Conservation (phyloP, 2,113 vertebrate species). For the Dipodomys merriami region DNA sequence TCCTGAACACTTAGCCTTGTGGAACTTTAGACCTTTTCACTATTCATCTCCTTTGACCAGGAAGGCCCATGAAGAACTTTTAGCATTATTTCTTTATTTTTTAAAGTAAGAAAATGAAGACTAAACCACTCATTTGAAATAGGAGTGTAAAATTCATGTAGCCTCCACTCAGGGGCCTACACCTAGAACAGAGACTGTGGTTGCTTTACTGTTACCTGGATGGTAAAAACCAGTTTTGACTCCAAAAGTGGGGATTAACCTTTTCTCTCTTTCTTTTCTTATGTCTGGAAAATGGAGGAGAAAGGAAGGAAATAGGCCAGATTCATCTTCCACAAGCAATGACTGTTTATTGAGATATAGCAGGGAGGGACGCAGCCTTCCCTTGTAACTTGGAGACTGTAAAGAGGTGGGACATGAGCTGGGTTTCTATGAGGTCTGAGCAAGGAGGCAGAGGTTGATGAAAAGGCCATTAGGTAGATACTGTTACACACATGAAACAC, state of each 20-base stretch:
- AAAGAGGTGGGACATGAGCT: too few species aligned
- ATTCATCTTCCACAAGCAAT: too few species aligned
- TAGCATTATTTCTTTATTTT: neutral
- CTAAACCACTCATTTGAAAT: neutral
- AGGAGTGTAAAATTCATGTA: too few species aligned
- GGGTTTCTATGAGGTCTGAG: too few species aligned
- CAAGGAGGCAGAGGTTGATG: too few species aligned
- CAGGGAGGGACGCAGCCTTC: too few species aligned
- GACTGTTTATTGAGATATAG: too few species aligned
- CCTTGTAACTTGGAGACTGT: too few species aligned
- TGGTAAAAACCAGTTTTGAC: neutral
- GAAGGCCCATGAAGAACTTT: neutral
- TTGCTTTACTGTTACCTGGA: neutral
- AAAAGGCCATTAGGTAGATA: too few species aligned
- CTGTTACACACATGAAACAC: too few species aligned
- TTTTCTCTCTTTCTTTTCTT: neutral
- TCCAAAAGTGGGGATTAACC: neutral
- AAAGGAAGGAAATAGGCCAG: too few species aligned
- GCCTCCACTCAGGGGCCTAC: neutral
- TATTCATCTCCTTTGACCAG: neutral
- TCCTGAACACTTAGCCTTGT: neutral
- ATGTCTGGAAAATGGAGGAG: too few species aligned
- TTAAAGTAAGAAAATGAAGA: neutral
- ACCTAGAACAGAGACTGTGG: neutral
- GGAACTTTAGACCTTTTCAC: neutral